These are phyloP conservation scores for Xenus cinereus DNA, from an alignment of 2,113 vertebrate genomes.

Conservation along the genomic window DNA sequence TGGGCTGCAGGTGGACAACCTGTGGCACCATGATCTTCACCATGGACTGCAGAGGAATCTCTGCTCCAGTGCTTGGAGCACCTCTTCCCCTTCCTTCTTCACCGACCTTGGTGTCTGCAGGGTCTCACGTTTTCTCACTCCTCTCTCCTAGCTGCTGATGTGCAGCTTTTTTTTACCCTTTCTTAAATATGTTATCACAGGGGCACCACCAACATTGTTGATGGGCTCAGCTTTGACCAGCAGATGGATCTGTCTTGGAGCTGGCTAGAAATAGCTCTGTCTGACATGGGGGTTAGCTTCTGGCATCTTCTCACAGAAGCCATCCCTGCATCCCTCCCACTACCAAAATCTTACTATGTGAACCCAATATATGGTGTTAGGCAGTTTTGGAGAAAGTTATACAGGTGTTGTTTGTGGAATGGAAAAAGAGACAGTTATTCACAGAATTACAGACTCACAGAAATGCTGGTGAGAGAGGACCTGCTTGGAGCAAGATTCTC, in stretches of 20 bases:
- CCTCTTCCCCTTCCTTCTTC: not conserved
- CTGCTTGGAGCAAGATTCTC: not conserved
- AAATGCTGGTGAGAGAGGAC: not conserved
- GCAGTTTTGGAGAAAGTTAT: not conserved
- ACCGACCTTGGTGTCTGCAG: not conserved
- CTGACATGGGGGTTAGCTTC: not conserved
- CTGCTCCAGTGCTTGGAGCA: rapidly evolving
- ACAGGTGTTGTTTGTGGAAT: not conserved
- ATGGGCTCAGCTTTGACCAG: not conserved
- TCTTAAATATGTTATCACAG: not conserved
- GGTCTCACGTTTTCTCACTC: not conserved
- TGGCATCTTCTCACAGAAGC: not conserved
- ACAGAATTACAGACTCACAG: not conserved
- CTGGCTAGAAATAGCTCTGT: not conserved
- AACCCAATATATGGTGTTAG: not conserved
- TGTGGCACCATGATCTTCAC: not conserved
- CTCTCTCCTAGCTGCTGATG: not conserved
- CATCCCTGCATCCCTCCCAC: too few relatives aligned
- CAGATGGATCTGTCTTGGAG: not conserved
- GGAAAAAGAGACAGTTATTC: not conserved
- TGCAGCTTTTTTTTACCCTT: too few relatives aligned
- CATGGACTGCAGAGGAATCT: not conserved
- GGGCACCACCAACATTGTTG: rapidly evolving
- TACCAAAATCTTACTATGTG: not conserved
- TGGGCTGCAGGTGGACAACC: not conserved